phyloP scores from a whole-genome alignment of 1,140 invertebrate genomes.

The Centruroides vittatus region DNA sequence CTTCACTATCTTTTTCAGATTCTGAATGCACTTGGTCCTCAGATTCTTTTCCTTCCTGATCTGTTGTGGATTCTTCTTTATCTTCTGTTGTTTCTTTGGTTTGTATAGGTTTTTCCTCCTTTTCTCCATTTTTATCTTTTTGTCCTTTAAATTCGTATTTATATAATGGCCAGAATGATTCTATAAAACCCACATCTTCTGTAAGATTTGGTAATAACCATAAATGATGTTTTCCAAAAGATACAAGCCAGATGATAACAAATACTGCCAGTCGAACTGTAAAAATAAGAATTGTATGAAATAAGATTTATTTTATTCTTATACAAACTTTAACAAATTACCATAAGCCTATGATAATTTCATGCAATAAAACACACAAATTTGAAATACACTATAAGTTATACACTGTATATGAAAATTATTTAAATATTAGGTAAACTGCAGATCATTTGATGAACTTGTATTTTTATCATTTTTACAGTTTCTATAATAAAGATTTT shows the following conservation, averaged over 20 bases:
- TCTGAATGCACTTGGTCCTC: conserved; percentile 11
- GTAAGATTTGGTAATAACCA: conserved; percentile 97
- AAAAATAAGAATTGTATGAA: conserved; percentile 17
- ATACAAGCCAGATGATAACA: conserved; percentile 74
- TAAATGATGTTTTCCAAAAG: conserved; percentile 80
- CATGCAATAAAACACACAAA: no score
- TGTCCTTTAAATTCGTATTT: conserved; percentile 65
- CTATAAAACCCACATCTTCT: conserved; percentile 96
- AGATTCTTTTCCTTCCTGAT: conserved; percentile 13
- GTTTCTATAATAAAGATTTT: no score
- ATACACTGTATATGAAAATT: no score
- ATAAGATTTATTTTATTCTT: neutral
- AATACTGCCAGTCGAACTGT: conserved; percentile 76
- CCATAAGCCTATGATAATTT: no score
- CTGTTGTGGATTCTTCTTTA: conserved; percentile 19
- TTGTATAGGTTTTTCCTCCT: conserved; percentile 58
- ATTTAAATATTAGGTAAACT: no score
- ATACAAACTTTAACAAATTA: no score
- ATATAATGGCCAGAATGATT: conserved; percentile 96
- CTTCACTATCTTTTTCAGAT: conserved; percentile 15
- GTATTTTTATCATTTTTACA: no score
- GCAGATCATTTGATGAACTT: no score
- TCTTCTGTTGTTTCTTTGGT: conserved; percentile 21
- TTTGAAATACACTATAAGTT: no score
- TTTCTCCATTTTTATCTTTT: conserved; percentile 39